A percentile compares a stretch with the other conserved stretches of the same genome.
Evolutionary conservation across 2,113 vertebrate genomes (phyloP).

Genomic region (Corydoras maculifer): DNA sequence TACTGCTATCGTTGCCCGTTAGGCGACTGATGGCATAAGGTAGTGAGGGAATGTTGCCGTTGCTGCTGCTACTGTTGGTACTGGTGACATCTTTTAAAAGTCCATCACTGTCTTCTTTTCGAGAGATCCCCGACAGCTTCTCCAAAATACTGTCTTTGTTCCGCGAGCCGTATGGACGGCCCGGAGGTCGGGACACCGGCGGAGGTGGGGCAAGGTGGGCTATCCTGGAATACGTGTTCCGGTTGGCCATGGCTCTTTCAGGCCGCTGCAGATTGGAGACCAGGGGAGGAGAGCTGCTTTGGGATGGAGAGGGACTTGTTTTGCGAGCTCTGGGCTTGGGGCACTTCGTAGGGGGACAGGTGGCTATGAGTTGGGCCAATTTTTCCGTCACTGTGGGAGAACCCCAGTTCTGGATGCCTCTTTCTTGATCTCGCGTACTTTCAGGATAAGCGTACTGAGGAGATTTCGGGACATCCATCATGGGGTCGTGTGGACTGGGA

Average conservation of each 20-base stretch:
- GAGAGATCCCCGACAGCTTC: conserved; percentile 46
- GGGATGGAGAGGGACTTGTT: conserved; percentile 45
- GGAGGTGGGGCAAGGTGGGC: conserved; percentile 64
- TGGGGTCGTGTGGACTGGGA: conserved; percentile 52
- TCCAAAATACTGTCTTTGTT: conserved; percentile 64
- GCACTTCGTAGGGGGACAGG: conserved; percentile 90
- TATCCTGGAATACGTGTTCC: conserved; percentile 68
- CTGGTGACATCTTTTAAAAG: conserved; percentile 47
- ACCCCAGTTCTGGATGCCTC: conserved; percentile 70
- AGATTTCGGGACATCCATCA: conserved; percentile 63
- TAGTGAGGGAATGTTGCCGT: conserved; percentile 59
- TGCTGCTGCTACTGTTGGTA: conserved; percentile 44
- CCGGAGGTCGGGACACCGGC: conserved; percentile 65
- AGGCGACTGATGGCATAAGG: conserved; percentile 52
- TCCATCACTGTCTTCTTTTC: conserved; percentile 59
- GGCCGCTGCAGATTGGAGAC: conserved; percentile 66
- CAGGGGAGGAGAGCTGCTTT: conserved; percentile 62
- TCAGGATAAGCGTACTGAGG: conserved; percentile 60
- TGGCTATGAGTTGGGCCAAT: conserved; percentile 90
- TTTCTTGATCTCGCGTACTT: conserved; percentile 76
- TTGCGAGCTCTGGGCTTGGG: conserved; percentile 80
- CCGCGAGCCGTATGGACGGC: conserved; percentile 66
- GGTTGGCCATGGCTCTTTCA: conserved; percentile 66
- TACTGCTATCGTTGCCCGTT: conserved; percentile 47
- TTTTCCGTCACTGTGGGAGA: conserved; percentile 86